Evolutionary conservation across 1,140 invertebrate genomes (phyloP).

Genomic region (Eueides isabella): DNA sequence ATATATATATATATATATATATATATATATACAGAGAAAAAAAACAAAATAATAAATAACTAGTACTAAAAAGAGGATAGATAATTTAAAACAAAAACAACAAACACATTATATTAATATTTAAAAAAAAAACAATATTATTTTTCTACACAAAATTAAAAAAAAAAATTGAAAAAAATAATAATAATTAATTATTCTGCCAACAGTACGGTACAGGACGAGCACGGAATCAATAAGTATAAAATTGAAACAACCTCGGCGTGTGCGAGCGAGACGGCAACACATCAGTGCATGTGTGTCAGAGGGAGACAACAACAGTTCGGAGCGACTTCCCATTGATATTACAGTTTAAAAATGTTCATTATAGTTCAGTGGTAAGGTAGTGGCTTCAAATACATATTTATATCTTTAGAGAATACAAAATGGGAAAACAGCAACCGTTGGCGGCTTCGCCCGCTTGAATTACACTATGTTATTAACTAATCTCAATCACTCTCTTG

Average conservation of each 20-base stretch:
- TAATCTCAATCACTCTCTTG: no score
- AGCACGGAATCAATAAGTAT: constrained; percentile 72
- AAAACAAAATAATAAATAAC: no score
- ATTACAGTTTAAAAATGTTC: background rate
- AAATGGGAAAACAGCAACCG: no score
- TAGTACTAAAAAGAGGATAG: no score
- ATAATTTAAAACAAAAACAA: no score
- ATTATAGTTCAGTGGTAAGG: background rate
- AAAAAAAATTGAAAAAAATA: background rate
- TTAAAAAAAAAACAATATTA: no score
- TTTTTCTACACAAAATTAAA: background rate
- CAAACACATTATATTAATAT: no score
- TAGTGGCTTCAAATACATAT: background rate
- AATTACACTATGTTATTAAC: no score
- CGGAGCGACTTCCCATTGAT: constrained; percentile 1
- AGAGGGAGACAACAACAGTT: constrained; percentile 42
- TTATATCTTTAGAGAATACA: no score
- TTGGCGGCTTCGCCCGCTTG: no score
- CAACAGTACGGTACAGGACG: constrained; percentile 50
- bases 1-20: no score
- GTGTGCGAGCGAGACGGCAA: constrained; percentile 44
- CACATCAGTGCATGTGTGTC: constrained; percentile 36
- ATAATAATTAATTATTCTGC: constrained; percentile 33
- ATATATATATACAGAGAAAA: no score
- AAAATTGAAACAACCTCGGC: constrained; percentile 66